Base-by-base conservation (phyloP, 2,888 invertebrate genomes). In the Bhutanitis thaidina region DNA sequence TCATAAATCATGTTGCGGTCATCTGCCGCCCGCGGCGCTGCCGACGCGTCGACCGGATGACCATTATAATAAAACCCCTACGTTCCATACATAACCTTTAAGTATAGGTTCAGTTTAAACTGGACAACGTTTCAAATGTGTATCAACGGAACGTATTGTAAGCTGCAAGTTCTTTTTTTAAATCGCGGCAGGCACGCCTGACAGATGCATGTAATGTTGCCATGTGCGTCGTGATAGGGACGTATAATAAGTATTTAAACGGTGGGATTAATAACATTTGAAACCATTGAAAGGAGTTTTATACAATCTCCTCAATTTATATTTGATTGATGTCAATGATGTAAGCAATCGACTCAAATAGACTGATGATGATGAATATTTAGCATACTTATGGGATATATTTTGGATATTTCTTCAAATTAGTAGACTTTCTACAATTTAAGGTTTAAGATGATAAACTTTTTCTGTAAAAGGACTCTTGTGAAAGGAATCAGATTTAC, bases 21-120 rank as follows among this genome's bases (percentile, higher is more conserved):
- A 85, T 88, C 87, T 85, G 86, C 86, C 85, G 86, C 88, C 84
- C 71, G 81, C 76, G 82, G 84, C 80, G 81, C 74, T 76, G 77
- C 73, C 70, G 75, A 74, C 74, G 72, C 72, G 64, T 63, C 61
- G 51, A 35, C 44, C 52, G 41, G n/a, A 3, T 49, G 48, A 29
- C 71, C 65, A 64, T 12, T 44, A 9, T 60, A 55, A 60, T 49
- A 9, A 51, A 67, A 63, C 49, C 65, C 46, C 35, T 40, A 7
- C 5, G 1, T n/a, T 15, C 36, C 27, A 13, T 5, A 12, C 7
- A 25, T 13, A 20, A n/a, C 32, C 43, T 45, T 32, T 5, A 40
- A 38, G 10, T 15, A 52, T 34, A 3, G 40, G 66, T 1, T 61
- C 71, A 53, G 36, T 15, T 48, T 57, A 62, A 8, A 46, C 41